These are phyloP conservation scores for Sarcophaga peregrina DNA, from an alignment of 1,140 invertebrate species.

Conservation along the genomic window DNA sequence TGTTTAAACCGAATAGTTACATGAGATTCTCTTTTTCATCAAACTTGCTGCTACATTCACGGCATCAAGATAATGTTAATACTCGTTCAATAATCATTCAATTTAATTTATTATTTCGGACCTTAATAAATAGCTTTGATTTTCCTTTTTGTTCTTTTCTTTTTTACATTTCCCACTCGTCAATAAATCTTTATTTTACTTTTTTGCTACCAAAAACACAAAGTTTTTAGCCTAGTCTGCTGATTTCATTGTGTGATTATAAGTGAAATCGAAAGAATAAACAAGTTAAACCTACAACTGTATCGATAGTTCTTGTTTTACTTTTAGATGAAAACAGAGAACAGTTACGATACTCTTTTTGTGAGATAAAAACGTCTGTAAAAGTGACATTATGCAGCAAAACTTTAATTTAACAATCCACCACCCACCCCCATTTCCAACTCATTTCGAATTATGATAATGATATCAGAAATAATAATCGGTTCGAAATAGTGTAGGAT, in stretches of 20 bases:
- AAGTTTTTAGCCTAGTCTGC: not conserved
- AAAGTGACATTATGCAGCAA: not conserved
- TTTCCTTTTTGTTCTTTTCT: not conserved
- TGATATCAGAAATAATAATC: not conserved
- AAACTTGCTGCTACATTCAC: too few relatives aligned
- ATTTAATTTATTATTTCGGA: too few relatives aligned
- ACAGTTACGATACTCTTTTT: not conserved
- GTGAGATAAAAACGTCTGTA: not conserved
- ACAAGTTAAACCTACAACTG: too few relatives aligned
- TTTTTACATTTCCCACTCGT: not conserved
- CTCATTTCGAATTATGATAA: not conserved
- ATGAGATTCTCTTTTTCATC: too few relatives aligned
- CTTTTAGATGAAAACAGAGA: not conserved
- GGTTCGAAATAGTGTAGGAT: not conserved
- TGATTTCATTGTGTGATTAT: too few relatives aligned
- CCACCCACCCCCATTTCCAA: not conserved
- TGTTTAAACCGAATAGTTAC: too few relatives aligned
- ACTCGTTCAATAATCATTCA: too few relatives aligned
- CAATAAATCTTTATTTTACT: not conserved
- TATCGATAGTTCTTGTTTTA: too few relatives aligned
- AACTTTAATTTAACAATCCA: not conserved
- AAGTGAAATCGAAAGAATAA: too few relatives aligned
- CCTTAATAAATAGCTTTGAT: too few relatives aligned
- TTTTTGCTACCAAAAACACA: not conserved
- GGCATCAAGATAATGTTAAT: too few relatives aligned